Conservation (phyloP, 2,113 vertebrate species). For the Oncorhynchus tshawytscha region DNA sequence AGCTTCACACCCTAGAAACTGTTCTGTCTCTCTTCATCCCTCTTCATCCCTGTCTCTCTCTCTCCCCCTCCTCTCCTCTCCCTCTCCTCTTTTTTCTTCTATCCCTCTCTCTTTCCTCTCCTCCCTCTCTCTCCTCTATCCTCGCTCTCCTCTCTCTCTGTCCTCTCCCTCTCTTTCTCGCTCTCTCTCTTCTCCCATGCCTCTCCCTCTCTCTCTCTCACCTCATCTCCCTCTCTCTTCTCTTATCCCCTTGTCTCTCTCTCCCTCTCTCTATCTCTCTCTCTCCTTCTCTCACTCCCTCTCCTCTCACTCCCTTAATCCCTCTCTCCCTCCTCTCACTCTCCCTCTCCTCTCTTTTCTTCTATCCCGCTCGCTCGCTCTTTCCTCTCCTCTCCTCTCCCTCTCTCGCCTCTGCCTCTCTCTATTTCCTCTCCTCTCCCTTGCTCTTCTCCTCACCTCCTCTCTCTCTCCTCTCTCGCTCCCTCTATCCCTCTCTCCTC, state of each 20-base stretch:
- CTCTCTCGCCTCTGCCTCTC: too few relatives aligned
- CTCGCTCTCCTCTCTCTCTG: not conserved
- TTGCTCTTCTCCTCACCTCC: too few relatives aligned
- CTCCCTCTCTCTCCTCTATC: not conserved
- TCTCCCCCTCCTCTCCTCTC: fast-evolving
- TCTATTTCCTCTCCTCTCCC: too few relatives aligned
- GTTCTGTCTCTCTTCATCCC: not conserved
- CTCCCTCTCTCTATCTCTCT: too few relatives aligned
- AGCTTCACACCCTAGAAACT: not conserved
- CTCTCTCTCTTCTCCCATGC: not conserved
- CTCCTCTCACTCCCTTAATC: not conserved
- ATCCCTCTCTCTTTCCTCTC: too few relatives aligned
- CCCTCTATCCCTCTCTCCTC: not conserved
- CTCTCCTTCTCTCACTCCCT: too few relatives aligned
- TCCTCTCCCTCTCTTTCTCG: not conserved
- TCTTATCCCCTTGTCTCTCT: too few relatives aligned
- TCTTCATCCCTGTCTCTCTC: not conserved
- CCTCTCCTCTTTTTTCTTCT: too few relatives aligned
- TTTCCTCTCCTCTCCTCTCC: too few relatives aligned
- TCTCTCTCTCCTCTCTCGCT: not conserved
- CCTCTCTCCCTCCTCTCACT: not conserved
- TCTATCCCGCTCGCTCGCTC: not conserved
- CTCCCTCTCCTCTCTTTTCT: too few relatives aligned
- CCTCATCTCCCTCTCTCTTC: too few relatives aligned
- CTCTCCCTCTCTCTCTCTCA: too few relatives aligned